A percentile compares a stretch with the other conserved stretches of the same genome.
These are phyloP conservation scores for Drosophila neotestacea DNA, from an alignment of 2,888 invertebrate species.

Conservation along the genomic window DNA sequence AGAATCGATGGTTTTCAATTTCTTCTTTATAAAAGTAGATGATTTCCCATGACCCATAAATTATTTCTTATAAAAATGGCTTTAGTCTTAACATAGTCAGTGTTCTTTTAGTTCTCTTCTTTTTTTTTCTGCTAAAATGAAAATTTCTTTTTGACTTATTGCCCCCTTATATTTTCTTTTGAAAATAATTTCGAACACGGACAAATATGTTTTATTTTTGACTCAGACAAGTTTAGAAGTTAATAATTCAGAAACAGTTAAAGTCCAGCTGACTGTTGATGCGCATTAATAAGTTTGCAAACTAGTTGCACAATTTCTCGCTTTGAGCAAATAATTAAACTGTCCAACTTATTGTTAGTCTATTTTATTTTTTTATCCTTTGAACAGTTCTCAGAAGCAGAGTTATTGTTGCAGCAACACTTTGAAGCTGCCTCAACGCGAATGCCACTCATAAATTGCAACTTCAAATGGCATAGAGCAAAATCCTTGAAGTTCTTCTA, in stretches of 20 bases:
- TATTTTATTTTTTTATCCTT: neutral
- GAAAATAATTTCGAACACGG: too few species aligned
- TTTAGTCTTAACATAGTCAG: too few species aligned
- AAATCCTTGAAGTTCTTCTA: conserved; percentile 34
- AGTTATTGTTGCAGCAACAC: neutral
- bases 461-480: conserved; percentile 49
- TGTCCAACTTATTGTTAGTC: conserved; percentile 26
- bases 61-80: too few species aligned
- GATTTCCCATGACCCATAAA: too few species aligned
- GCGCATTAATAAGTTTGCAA: conserved; percentile 14
- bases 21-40: too few species aligned
- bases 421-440: conserved; percentile 27
- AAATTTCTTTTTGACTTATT: too few species aligned
- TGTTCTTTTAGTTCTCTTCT: too few species aligned
- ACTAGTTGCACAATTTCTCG: conserved; percentile 3
- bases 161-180: too few species aligned
- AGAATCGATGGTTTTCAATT: too few species aligned
- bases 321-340: conserved; percentile 28
- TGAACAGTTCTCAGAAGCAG: conserved; percentile 1
- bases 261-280: conserved; percentile 9
- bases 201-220: too few species aligned
- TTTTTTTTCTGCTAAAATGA: too few species aligned
- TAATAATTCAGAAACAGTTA: neutral
- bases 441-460: conserved; percentile 52
- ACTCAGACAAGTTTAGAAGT: neutral